Evolutionary conservation across 2,888 invertebrate genomes (phyloP).

Genomic region (Buathra laborator): DNA sequence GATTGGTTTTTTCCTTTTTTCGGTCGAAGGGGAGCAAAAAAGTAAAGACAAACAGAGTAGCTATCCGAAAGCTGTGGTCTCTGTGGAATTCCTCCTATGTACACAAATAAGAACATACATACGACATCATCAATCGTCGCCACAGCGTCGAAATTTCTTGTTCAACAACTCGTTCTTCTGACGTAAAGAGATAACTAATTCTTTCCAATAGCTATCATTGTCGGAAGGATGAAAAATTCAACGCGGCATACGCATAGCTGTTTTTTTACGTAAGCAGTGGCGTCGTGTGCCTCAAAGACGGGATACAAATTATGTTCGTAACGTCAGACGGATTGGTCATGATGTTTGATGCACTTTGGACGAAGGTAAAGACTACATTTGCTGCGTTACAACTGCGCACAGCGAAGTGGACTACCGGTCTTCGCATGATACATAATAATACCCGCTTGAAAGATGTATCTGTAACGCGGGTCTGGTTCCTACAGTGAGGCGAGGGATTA

Average conservation of each 20-base stretch:
- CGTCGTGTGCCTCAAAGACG: not conserved
- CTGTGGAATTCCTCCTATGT: not conserved
- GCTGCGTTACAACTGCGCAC: not conserved
- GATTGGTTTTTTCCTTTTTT: conserved; percentile 76
- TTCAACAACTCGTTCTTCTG: not conserved
- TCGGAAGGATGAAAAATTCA: not conserved
- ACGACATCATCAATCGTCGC: not conserved
- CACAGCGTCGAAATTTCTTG: not conserved
- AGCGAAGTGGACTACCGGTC: not conserved
- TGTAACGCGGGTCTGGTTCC: conserved; percentile 28
- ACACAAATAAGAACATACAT: not conserved
- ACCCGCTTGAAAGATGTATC: conserved; percentile 45
- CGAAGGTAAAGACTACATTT: not conserved
- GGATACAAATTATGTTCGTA: not conserved
- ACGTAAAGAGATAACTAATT: not conserved
- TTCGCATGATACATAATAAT: conserved; percentile 47
- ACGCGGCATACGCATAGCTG: not conserved
- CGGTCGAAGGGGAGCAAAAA: conserved; percentile 60
- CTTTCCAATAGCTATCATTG: too few species aligned
- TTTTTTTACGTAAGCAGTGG: not conserved
- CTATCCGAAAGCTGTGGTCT: not conserved
- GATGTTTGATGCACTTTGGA: not conserved
- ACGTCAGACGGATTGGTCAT: conserved; percentile 13
- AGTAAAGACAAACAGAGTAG: conserved; percentile 27
- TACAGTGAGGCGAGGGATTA: conserved; percentile 75